These are phyloP conservation scores for Drosophila obscura DNA, from an alignment of 1,140 invertebrate species.

Conservation along the genomic window DNA sequence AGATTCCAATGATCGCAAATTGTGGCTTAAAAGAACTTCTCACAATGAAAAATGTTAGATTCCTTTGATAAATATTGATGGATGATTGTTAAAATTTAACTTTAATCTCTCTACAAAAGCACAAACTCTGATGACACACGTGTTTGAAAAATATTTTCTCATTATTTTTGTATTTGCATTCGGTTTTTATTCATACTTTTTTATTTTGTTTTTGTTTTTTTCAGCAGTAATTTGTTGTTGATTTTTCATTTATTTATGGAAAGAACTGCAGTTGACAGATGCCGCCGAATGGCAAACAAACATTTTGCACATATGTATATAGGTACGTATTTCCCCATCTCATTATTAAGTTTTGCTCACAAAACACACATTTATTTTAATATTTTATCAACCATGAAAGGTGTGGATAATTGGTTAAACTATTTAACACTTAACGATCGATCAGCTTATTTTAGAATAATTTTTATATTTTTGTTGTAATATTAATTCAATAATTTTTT, in stretches of 20 bases:
- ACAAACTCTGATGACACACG: not conserved
- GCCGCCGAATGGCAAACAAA: conserved; percentile 4
- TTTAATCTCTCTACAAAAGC: too few relatives aligned
- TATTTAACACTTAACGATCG: conserved; percentile 11
- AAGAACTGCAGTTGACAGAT: conserved; percentile 3
- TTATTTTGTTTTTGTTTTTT: not conserved
- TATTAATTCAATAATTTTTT: conserved; percentile 1
- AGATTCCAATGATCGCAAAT: too few relatives aligned
- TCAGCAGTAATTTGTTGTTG: not conserved
- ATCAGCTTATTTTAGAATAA: not conserved
- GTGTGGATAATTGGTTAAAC: conserved; percentile 25
- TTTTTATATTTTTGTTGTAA: too few relatives aligned
- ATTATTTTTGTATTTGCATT: conserved; percentile 5
- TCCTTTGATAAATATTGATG: too few relatives aligned
- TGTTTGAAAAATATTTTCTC: not conserved
- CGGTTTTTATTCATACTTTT: not conserved
- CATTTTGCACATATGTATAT: conserved; percentile 4
- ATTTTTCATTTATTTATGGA: conserved; percentile 12
- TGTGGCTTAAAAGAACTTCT: too few relatives aligned
- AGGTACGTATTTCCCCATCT: conserved; percentile 5
- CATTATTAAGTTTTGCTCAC: too few relatives aligned
- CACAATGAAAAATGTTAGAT: too few relatives aligned
- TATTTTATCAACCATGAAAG: conserved; percentile 18
- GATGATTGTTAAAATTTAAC: too few relatives aligned
- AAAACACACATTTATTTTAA: not conserved